A percentile compares a stretch with the other conserved stretches of the same genome.
These are phyloP conservation scores for Drosophila orena DNA, from an alignment of 1,140 invertebrate genomes.

Conservation along the genomic window DNA sequence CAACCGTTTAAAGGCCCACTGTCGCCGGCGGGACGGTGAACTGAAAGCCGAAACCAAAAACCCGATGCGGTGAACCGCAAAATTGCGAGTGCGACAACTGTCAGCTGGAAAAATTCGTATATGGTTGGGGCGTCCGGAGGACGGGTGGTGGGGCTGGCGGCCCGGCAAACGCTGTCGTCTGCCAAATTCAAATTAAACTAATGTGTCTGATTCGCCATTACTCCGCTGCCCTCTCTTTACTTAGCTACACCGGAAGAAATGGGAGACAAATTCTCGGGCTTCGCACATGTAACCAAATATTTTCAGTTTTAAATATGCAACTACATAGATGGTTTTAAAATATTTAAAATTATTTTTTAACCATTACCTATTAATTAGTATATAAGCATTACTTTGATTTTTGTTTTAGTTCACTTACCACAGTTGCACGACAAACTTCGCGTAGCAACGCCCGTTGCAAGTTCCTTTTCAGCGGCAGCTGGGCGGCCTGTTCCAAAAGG, in stretches of 20 bases:
- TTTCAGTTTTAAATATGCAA: background rate
- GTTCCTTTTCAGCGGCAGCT: constrained; percentile 58
- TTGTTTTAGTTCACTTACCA: constrained; percentile 54
- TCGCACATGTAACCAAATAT: background rate
- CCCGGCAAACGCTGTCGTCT: constrained; percentile 35
- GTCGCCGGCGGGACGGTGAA: constrained; percentile 13
- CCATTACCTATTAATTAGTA: background rate
- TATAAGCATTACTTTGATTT: background rate
- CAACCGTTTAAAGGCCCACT: constrained; percentile 44
- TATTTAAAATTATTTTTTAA: background rate
- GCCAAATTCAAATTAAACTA: constrained; percentile 77
- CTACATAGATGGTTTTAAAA: too few relatives aligned
- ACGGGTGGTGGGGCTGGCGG: constrained; percentile 2
- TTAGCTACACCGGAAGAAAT: background rate
- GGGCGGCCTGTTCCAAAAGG: constrained; percentile 59
- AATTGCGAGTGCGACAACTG: constrained; percentile 75
- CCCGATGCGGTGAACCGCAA: constrained; percentile 70
- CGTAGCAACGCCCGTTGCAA: constrained; percentile 58
- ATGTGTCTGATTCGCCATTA: constrained; percentile 49
- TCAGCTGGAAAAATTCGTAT: constrained; percentile 43
- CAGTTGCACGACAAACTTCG: constrained; percentile 59
- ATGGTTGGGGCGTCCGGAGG: background rate
- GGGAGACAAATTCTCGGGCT: background rate
- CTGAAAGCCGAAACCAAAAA: constrained; percentile 41
- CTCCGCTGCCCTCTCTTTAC: background rate